Conservation (phyloP, 2,113 vertebrate genomes). For the Piprites chloris region DNA sequence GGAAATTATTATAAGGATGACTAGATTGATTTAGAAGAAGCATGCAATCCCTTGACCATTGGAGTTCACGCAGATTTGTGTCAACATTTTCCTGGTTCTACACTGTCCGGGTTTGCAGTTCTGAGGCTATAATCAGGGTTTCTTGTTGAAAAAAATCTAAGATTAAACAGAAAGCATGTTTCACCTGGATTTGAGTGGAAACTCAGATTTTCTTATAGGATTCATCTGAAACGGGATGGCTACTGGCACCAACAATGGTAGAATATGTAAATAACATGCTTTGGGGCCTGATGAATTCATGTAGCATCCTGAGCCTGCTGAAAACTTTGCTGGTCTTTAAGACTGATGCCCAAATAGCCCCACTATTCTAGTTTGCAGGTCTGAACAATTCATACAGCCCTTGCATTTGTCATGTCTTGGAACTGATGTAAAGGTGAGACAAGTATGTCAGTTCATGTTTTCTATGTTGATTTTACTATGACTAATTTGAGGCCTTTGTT, state of each 20-base stretch:
- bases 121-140: not conserved
- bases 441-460: not conserved
- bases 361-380: not conserved
- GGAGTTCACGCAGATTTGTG: not conserved
- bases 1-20: not conserved
- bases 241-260: not conserved
- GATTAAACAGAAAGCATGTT: not conserved
- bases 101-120: not conserved
- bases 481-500: slow-evolving; percentile 3
- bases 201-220: not conserved
- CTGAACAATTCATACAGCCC: not conserved
- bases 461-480: not conserved
- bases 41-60: not conserved
- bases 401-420: not conserved
- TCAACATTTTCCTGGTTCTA: not conserved
- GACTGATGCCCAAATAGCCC: not conserved
- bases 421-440: not conserved
- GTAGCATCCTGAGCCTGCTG: not conserved
- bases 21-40: not conserved
- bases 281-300: not conserved
- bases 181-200: not conserved
- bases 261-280: not conserved
- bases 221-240: not conserved
- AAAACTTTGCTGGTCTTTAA: not conserved
- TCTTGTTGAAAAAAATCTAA: not conserved